phyloP scores from a whole-genome alignment of 2,113 vertebrate genomes.

The Passer montanus region DNA sequence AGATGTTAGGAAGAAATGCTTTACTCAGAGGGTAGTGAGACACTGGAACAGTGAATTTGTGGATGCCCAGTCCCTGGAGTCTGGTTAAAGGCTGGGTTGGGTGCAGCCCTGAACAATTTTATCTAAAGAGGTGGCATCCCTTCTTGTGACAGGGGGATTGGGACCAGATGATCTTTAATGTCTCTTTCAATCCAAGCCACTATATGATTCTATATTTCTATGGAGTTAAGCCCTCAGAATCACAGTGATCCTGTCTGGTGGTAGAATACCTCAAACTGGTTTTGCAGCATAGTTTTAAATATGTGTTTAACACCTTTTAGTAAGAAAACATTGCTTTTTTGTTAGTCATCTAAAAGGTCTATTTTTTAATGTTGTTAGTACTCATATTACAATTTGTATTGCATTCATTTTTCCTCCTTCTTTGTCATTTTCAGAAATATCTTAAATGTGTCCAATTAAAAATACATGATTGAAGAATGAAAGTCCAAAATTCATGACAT shows the following conservation, averaged over 20 bases:
- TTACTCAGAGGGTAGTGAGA: background rate
- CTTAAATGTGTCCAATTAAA: background rate
- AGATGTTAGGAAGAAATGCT: background rate
- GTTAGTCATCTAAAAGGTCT: background rate
- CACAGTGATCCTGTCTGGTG: background rate
- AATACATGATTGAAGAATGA: background rate
- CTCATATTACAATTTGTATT: background rate
- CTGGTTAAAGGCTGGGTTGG: background rate
- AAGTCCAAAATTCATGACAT: background rate
- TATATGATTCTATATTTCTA: background rate
- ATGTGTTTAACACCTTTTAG: accelerated
- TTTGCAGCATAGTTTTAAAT: background rate
- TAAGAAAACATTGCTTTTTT: background rate
- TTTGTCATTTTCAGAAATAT: background rate
- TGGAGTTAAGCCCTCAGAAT: background rate
- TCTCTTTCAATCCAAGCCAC: background rate
- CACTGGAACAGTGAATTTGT: background rate
- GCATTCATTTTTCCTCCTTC: accelerated
- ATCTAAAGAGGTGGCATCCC: too few relatives aligned
- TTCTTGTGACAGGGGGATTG: too few relatives aligned
- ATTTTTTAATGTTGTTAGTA: background rate
- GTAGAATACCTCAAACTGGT: background rate
- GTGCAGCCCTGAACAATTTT: too few relatives aligned
- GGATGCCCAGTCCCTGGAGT: accelerated
- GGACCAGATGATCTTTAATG: background rate